A percentile compares a stretch with the other conserved stretches of the same genome.
phyloP scores from a whole-genome alignment of 2,888 invertebrate species.

The Phyllotreta striolata region DNA sequence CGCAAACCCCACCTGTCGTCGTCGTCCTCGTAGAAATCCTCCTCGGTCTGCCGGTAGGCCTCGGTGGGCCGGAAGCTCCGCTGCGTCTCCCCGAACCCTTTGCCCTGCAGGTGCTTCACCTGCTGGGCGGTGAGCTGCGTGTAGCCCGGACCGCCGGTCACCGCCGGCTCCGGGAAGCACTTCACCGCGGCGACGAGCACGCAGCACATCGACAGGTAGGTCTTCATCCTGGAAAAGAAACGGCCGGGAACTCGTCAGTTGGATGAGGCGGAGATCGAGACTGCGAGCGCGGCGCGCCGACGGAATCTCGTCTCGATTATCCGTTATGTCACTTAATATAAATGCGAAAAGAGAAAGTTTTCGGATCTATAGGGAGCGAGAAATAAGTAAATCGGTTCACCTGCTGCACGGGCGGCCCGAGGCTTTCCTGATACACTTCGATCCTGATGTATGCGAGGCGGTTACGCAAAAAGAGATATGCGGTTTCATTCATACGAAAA shows the following conservation, averaged over 20 bases:
- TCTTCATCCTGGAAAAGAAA: slow-evolving; percentile 44
- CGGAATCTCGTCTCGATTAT: neutral
- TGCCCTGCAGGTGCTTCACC: slow-evolving; percentile 42
- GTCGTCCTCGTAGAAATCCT: slow-evolving; percentile 42
- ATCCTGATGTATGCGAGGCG: neutral
- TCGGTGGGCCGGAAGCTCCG: slow-evolving; percentile 44
- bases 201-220: slow-evolving; percentile 33
- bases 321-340: slow-evolving; percentile 9
- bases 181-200: slow-evolving; percentile 32
- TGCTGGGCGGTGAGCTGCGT: slow-evolving; percentile 41
- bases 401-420: neutral
- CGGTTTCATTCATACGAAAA: slow-evolving; percentile 8
- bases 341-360: slow-evolving; percentile 19
- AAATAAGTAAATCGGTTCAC: slow-evolving; percentile 14
- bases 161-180: slow-evolving; percentile 41
- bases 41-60: slow-evolving; percentile 42
- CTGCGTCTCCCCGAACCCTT: slow-evolving; percentile 43
- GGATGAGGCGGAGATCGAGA: neutral
- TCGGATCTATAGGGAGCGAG: neutral
- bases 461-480: slow-evolving; percentile 21
- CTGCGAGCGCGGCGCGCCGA: neutral
- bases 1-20: slow-evolving; percentile 35
- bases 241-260: neutral
- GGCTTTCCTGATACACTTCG: neutral
- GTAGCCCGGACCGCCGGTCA: slow-evolving; percentile 41